Evolutionary conservation across 2,888 invertebrate genomes (phyloP), one percentile per base, ranked within the genome.

Genomic region (Xylophagus ater): DNA sequence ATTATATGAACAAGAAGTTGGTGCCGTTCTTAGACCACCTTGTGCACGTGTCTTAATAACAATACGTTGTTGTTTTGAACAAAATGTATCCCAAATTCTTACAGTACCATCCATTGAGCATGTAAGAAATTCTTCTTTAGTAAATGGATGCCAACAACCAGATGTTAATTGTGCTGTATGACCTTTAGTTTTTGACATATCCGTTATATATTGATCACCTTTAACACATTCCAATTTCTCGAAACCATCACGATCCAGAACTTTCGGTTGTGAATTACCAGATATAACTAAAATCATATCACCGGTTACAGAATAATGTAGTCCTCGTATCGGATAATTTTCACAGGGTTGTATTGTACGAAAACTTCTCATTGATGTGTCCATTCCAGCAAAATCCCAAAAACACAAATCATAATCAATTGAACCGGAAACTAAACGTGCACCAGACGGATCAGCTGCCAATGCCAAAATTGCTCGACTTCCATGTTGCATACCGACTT

Each of bases 311-410:
- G 93, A 94, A 64, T 94, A 98, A 52, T 93, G 85, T 0, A 65
- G 47, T 1, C 37, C 77, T 47, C 82, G 81, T 43, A 98, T 92
- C 0, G 92, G 90, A 62, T 98, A 93, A 59, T 85, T 87, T 62
- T 96, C 96, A 57, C 93, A 93, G 0, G 97, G 96, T 49, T 86
- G 84, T n/a, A 94, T 68, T 0, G 85, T 85, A 15, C 96, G 75
- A 60, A 96, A 98, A 33, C 92, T 87, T 36, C 85, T 78, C 70
- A 93, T 74, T 1, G 84, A 78, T 0, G 86, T 77, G 60, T 97
- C 94, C 94, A 98, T 97, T 4, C 96, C 97, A 45, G 93, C 89
- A 69, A 98, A 98, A 60, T 99, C 98, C 93, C 93, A 98, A 52
- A 98, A 87, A 37, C 85, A 84, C 2, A 98, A 84, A 50, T 94